Conservation (phyloP, 2,113 vertebrate genomes). For the Tragelaphus buxtoni region DNA sequence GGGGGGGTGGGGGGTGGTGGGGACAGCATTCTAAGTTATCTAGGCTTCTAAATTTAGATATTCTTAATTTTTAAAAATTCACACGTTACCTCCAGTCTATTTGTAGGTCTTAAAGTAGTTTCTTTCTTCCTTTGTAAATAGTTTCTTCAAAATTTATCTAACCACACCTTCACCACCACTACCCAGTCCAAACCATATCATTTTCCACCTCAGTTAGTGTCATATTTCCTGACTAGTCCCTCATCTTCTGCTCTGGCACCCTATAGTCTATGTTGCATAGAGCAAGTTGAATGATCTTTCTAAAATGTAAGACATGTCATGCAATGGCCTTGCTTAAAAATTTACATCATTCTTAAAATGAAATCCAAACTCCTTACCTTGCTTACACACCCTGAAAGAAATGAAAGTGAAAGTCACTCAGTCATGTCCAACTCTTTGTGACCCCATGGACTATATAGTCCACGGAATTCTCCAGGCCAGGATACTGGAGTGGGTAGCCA, state of each 20-base stretch:
- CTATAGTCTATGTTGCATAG: background rate
- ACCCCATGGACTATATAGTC: background rate
- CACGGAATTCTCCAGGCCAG: background rate
- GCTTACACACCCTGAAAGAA: background rate
- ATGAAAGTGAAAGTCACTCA: background rate
- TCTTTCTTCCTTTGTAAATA: background rate
- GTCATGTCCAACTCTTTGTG: background rate
- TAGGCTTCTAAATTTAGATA: background rate
- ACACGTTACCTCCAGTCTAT: background rate
- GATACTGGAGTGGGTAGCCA: background rate
- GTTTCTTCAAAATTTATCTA: conserved; percentile 7
- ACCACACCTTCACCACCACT: background rate
- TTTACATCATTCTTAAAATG: conserved; percentile 8
- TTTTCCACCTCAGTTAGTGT: background rate
- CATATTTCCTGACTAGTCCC: background rate
- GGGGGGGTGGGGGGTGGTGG: background rate
- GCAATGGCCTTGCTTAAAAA: background rate
- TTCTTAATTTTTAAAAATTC: background rate
- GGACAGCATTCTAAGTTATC: background rate
- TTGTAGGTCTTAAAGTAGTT: background rate
- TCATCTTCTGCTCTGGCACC: background rate
- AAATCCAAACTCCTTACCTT: background rate
- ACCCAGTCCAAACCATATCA: background rate
- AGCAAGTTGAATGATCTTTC: background rate
- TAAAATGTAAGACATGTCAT: background rate